These are phyloP conservation scores for Hylomyscus alleni DNA, from an alignment of 2,797 vertebrate species.

Conservation along the genomic window DNA sequence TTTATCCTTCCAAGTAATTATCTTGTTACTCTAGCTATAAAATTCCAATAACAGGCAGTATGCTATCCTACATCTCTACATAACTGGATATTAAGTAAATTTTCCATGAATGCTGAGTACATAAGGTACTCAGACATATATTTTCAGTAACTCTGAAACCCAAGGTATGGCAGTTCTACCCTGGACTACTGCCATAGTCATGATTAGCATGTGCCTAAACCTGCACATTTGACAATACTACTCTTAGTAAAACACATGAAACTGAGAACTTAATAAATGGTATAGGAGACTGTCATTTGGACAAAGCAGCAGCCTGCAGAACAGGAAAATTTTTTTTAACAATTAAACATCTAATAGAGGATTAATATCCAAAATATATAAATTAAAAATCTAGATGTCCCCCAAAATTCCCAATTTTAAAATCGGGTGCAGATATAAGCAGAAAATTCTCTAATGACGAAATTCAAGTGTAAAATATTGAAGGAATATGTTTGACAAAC, in stretches of 20 bases:
- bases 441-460: too few relatives aligned
- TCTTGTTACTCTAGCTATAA: neutral
- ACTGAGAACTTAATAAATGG: too few relatives aligned
- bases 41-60: neutral
- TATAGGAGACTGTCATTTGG: neutral
- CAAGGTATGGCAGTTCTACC: neutral
- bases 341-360: neutral
- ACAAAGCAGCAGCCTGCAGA: too few relatives aligned
- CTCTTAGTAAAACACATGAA: neutral
- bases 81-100: slow-evolving; percentile 2
- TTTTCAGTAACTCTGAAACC: slow-evolving; percentile 23
- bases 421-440: neutral
- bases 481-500: too few relatives aligned
- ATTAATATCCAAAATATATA: neutral
- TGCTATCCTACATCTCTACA: neutral
- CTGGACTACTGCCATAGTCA: slow-evolving; percentile 35
- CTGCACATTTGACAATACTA: slow-evolving; percentile 48
- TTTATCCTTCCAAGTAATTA: slow-evolving; percentile 23
- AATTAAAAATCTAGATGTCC: too few relatives aligned
- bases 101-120: neutral
- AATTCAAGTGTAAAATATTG: neutral
- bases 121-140: slow-evolving; percentile 41
- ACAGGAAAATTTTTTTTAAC: neutral
- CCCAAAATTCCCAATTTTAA: neutral
- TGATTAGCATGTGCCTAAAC: slow-evolving; percentile 69